A percentile compares a stretch with the other conserved stretches of the same genome.
These are phyloP conservation scores for Hesperia comma DNA, from an alignment of 2,888 invertebrate species.

Conservation along the genomic window DNA sequence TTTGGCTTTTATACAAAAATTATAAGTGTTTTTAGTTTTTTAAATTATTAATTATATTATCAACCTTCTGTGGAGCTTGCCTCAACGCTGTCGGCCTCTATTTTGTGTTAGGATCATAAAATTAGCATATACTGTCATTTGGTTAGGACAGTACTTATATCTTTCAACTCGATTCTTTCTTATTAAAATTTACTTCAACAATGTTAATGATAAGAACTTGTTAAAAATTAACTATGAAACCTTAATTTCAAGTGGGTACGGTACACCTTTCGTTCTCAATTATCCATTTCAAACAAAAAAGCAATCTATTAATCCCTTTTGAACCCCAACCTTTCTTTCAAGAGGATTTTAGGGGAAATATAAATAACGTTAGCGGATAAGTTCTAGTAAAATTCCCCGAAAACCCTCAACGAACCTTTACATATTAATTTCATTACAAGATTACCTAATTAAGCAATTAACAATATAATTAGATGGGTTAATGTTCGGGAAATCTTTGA, in stretches of 20 bases:
- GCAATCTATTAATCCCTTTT: background rate
- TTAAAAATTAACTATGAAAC: background rate
- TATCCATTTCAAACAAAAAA: background rate
- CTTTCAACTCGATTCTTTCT: too few relatives aligned
- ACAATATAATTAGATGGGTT: constrained; percentile 7
- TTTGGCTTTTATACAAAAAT: too few relatives aligned
- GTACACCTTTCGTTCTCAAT: background rate
- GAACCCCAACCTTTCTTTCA: background rate
- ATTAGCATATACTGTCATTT: too few relatives aligned
- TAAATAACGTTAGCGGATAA: background rate
- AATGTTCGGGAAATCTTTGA: background rate
- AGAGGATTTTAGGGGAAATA: background rate
- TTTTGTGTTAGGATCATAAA: too few relatives aligned
- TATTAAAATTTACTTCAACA: too few relatives aligned
- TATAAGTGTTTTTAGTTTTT: too few relatives aligned
- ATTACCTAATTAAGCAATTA: constrained; percentile 30
- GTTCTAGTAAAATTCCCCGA: background rate
- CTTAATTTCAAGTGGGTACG: background rate
- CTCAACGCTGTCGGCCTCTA: too few relatives aligned
- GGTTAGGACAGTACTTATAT: too few relatives aligned
- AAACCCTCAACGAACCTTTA: background rate
- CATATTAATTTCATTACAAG: background rate
- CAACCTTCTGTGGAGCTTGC: too few relatives aligned
- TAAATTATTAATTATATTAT: too few relatives aligned
- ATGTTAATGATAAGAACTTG: too few relatives aligned